Evolutionary conservation across 2,797 vertebrate species (phyloP).

Genomic region (Gorsachius magnificus): DNA sequence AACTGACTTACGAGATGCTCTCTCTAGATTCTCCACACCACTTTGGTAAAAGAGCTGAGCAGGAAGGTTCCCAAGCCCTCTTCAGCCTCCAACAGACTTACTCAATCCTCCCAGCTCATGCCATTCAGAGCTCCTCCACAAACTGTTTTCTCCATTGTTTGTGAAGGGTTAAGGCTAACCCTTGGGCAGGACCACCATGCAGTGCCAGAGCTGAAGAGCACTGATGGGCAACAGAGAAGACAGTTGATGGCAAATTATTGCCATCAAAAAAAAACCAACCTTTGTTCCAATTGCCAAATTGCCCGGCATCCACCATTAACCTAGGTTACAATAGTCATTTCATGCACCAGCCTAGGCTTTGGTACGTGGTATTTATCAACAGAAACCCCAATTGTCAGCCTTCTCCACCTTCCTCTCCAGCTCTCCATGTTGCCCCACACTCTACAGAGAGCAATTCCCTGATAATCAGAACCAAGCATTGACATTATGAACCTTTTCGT

Average conservation of each 20-base stretch:
- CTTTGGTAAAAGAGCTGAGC: background rate
- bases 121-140: background rate
- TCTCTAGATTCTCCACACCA: background rate
- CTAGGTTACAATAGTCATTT: background rate
- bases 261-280: background rate
- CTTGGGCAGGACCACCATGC: background rate
- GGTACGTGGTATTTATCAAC: background rate
- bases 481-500: constrained; percentile 37
- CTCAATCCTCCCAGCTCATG: background rate
- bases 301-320: rapidly evolving
- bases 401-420: background rate
- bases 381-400: background rate
- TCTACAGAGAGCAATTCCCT: background rate
- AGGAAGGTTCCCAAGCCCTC: background rate
- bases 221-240: background rate
- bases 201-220: background rate
- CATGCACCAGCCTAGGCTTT: background rate
- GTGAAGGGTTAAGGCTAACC: background rate
- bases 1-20: background rate
- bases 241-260: background rate
- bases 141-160: background rate
- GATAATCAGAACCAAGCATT: background rate
- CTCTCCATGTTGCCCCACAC: background rate
- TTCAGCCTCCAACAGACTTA: background rate
- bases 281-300: background rate